These are phyloP conservation scores for Hypsibius dujardini DNA, from an alignment of 1,140 invertebrate species.

Conservation along the genomic window DNA sequence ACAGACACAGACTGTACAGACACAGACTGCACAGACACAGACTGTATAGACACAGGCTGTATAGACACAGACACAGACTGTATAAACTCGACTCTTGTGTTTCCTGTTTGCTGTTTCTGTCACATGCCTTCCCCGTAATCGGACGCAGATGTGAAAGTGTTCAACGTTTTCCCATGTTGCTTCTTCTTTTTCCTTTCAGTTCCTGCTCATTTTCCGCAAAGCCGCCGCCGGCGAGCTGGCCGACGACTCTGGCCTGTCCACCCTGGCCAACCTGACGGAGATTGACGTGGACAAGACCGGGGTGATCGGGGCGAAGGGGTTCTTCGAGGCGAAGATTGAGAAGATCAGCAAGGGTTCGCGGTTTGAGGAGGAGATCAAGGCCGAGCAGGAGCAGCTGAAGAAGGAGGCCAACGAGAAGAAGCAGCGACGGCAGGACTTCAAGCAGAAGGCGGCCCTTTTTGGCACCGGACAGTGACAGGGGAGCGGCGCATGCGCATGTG, in stretches of 20 bases:
- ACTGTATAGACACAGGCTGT: no score
- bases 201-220: constrained; percentile 67
- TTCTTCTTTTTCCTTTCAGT: constrained; percentile 36
- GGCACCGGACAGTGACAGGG: no score
- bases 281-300: constrained; percentile 71
- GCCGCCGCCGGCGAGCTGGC: constrained; percentile 62
- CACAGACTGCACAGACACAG: no score
- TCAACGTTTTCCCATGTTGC: no score
- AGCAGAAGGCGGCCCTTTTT: constrained; percentile 50
- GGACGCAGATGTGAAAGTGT: no score
- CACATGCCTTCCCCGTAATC: no score
- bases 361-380: constrained; percentile 66
- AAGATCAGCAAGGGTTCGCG: constrained; percentile 56
- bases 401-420: constrained; percentile 57
- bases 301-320: constrained; percentile 70
- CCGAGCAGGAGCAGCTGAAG: constrained; percentile 64
- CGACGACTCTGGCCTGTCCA: constrained; percentile 57
- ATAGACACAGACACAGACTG: no score
- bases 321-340: constrained; percentile 80
- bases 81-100: no score
- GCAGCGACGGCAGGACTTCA: constrained; percentile 51
- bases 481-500: no score
- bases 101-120: no score
- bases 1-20: no score
- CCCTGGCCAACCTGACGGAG: constrained; percentile 61